phyloP scores from a whole-genome alignment of 64 coral and sea anemone genomes.

The Montipora capricornis region DNA sequence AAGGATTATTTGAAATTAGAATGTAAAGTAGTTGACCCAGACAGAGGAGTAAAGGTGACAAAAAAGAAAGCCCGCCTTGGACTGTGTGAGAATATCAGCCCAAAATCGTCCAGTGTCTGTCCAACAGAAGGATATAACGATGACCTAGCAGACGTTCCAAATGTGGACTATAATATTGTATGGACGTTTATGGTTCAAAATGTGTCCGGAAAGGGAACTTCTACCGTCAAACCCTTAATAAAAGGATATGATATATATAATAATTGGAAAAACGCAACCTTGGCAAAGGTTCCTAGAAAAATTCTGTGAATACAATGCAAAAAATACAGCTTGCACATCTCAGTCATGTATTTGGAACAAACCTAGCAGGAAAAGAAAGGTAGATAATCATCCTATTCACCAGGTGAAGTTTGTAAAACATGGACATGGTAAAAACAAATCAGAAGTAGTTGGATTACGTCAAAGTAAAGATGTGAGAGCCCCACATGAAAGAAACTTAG shows the following conservation, averaged over 20 bases:
- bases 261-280: not conserved
- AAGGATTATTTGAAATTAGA: too few species aligned
- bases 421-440: slow-evolving; percentile 21
- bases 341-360: slow-evolving; percentile 45
- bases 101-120: too few species aligned
- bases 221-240: slow-evolving; percentile 17
- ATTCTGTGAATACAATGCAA: slow-evolving; percentile 28
- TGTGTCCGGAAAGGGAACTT: slow-evolving; percentile 27
- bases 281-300: slow-evolving; percentile 5
- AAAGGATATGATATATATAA: not conserved
- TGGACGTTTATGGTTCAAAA: slow-evolving; percentile 48
- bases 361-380: slow-evolving; percentile 43
- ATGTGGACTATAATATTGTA: slow-evolving; percentile 29
- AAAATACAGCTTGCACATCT: slow-evolving; percentile 61
- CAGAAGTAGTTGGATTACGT: too few species aligned
- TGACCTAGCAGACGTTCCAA: slow-evolving; percentile 45
- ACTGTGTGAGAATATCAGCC: too few species aligned
- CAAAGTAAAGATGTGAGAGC: too few species aligned
- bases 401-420: slow-evolving; percentile 47
- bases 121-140: slow-evolving; percentile 17
- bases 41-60: too few species aligned
- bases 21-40: too few species aligned
- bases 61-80: too few species aligned
- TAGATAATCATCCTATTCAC: slow-evolving; percentile 3
- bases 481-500: too few species aligned